A percentile compares a stretch with the other conserved stretches of the same genome.
Conservation (phyloP, 2,888 invertebrate species). For the Sesia apiformis region DNA sequence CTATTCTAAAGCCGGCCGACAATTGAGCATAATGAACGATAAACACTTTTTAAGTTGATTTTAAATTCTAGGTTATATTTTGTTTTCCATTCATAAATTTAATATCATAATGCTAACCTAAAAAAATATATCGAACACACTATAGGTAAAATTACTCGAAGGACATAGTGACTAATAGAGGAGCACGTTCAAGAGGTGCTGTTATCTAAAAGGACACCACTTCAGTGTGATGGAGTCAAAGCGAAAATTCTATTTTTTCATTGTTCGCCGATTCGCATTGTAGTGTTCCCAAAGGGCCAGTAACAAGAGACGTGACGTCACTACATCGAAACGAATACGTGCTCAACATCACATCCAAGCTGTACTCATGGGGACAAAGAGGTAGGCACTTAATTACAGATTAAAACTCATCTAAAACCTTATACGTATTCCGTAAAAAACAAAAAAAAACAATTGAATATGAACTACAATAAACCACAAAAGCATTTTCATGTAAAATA, state of each 20-base stretch:
- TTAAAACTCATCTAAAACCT: conserved; percentile 9
- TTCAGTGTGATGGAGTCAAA: background rate
- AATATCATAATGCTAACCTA: too few species aligned
- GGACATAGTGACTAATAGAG: background rate
- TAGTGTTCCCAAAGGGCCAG: background rate
- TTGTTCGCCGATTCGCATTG: background rate
- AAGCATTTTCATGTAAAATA: too few species aligned
- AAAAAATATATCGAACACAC: too few species aligned
- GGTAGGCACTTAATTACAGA: conserved; percentile 9
- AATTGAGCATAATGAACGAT: too few species aligned
- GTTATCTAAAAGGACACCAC: background rate
- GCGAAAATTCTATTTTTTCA: background rate
- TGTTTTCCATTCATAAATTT: too few species aligned
- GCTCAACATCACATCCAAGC: conserved; percentile 1
- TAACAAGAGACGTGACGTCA: conserved; percentile 8
- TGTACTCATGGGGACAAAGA: conserved; percentile 11
- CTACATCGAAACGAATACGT: conserved; percentile 6
- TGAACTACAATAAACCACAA: too few species aligned
- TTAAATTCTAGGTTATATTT: too few species aligned
- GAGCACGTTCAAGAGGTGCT: background rate
- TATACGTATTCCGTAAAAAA: conserved; percentile 3
- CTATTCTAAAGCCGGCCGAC: too few species aligned
- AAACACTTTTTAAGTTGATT: too few species aligned
- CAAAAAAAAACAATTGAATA: too few species aligned
- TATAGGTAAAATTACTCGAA: background rate